phyloP scores from a whole-genome alignment of 2,113 vertebrate species.

The Hippocampus zosterae region DNA sequence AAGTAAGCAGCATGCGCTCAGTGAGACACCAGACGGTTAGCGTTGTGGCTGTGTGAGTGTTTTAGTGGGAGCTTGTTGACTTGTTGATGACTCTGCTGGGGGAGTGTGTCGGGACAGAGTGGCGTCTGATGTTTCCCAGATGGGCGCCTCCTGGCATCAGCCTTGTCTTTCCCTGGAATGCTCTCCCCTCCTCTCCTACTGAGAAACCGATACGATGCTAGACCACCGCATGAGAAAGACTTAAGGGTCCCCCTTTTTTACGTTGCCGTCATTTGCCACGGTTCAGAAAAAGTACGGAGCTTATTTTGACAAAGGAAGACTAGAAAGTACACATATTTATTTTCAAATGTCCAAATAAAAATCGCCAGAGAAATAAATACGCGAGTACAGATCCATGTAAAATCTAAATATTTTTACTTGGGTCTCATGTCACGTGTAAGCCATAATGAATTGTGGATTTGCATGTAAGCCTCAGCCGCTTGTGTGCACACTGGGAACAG shows the following conservation, averaged over 20 bases:
- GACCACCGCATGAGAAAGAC: background rate
- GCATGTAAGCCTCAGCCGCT: constrained; percentile 29
- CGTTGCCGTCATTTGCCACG: no score
- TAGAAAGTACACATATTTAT: no score
- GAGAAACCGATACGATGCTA: background rate
- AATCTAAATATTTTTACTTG: background rate
- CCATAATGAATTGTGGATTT: constrained; percentile 23
- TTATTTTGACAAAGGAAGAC: background rate
- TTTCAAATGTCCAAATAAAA: no score
- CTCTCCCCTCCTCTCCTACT: background rate
- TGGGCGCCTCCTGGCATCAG: constrained; percentile 56
- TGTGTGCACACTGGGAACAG: constrained; percentile 46
- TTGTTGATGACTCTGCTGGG: constrained; percentile 23
- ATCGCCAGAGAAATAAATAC: no score
- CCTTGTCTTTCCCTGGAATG: constrained; percentile 22
- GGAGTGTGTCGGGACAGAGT: constrained; percentile 19
- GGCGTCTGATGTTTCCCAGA: constrained; percentile 54
- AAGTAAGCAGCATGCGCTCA: background rate
- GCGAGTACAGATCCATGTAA: no score
- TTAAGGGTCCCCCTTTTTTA: background rate
- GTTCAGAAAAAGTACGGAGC: background rate
- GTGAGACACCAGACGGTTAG: background rate
- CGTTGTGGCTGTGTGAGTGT: constrained; percentile 8
- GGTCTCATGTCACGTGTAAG: background rate
- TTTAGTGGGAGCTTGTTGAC: constrained; percentile 38